Evolutionary conservation across 23 tunicate species (phyloP).

Genomic region (Clavelina lepadiformis): DNA sequence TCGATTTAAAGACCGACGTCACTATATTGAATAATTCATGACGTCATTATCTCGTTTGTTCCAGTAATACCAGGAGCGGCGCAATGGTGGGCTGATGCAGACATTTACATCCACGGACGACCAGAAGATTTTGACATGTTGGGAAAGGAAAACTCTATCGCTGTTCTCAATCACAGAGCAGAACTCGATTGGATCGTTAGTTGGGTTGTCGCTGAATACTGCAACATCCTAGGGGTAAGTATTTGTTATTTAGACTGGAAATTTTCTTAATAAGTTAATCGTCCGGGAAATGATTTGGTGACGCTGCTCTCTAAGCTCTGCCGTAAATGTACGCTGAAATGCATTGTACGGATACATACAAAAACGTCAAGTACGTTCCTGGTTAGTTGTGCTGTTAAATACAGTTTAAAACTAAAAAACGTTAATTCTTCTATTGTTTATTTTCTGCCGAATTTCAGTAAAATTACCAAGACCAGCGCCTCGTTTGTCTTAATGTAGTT

Average conservation of each 20-base stretch:
- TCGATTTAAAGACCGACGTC: neutral
- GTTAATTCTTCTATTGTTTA: too few species aligned
- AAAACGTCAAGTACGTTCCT: too few species aligned
- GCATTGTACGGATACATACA: too few species aligned
- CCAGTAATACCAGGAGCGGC: constrained; percentile 69
- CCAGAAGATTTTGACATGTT: constrained; percentile 39
- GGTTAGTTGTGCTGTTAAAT: too few species aligned
- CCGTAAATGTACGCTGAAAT: too few species aligned
- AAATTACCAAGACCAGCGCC: too few species aligned
- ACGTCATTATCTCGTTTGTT: constrained; percentile 1
- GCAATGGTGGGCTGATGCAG: constrained; percentile 86
- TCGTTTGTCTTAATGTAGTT: neutral
- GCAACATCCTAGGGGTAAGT: constrained; percentile 63
- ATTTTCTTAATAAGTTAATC: too few species aligned
- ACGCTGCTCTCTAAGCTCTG: too few species aligned
- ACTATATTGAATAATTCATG: neutral
- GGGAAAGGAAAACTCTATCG: constrained; percentile 56
- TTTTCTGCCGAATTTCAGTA: too few species aligned
- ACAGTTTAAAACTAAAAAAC: too few species aligned
- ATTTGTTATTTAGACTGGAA: too few species aligned
- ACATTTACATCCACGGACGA: constrained; percentile 32
- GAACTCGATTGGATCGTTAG: constrained; percentile 81
- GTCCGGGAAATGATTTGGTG: too few species aligned
- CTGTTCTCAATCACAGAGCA: constrained; percentile 58
- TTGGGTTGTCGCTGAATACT: constrained; percentile 67